These are phyloP conservation scores for Plagodis pulveraria DNA, from an alignment of 2,888 invertebrate genomes.

Conservation along the genomic window DNA sequence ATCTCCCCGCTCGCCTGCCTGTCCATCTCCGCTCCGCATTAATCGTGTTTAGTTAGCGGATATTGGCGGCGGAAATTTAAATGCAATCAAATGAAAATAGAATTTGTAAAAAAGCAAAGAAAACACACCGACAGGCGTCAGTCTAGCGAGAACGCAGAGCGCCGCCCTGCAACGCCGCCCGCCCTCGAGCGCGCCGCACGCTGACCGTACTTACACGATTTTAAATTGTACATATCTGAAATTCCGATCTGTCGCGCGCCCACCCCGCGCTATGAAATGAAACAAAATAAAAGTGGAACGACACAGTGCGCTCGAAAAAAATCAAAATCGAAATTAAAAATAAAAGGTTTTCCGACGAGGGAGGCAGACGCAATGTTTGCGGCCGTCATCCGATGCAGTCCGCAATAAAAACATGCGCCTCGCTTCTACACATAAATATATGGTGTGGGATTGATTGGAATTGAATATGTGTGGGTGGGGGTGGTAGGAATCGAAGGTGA, in stretches of 20 bases:
- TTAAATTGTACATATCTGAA: conserved; percentile 86
- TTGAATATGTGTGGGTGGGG: conserved; percentile 78
- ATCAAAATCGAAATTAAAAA: conserved; percentile 85
- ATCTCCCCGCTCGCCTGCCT: conserved; percentile 64
- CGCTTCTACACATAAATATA: conserved; percentile 80
- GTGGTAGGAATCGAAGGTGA: conserved; percentile 80
- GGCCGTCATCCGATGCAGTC: conserved; percentile 82
- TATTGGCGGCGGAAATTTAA: conserved; percentile 85
- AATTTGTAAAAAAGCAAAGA: conserved; percentile 83
- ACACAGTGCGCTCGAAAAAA: conserved; percentile 79
- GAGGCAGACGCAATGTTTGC: conserved; percentile 82
- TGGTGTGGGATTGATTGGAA: conserved; percentile 82
- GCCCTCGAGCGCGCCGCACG: conserved; percentile 53
- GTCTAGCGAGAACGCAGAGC: conserved; percentile 70
- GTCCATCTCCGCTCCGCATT: conserved; percentile 82
- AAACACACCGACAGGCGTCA: conserved; percentile 84
- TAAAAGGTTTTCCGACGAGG: conserved; percentile 76
- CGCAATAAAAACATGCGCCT: conserved; percentile 80
- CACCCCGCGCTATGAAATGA: conserved; percentile 84
- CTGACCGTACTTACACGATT: conserved; percentile 85
- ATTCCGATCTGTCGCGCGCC: conserved; percentile 84
- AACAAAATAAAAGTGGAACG: conserved; percentile 83
- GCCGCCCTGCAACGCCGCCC: conserved; percentile 52
- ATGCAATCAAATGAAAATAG: conserved; percentile 86
- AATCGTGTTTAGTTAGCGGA: conserved; percentile 86